phyloP scores from a whole-genome alignment of 2,113 vertebrate genomes.

The Labrus mixtus region DNA sequence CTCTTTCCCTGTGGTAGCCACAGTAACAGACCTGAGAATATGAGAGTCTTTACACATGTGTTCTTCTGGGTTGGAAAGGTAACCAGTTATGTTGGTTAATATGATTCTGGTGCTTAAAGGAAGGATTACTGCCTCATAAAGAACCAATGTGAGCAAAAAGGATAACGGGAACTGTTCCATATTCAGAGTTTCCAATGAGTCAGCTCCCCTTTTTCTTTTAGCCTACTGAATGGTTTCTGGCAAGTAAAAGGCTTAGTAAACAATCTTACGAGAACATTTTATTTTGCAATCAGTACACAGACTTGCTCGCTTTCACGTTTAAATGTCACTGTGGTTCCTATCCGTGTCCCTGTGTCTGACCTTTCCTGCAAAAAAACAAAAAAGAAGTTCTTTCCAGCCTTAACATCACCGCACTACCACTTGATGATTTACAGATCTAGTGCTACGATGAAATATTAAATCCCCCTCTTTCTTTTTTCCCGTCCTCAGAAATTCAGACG shows the following conservation, averaged over 20 bases:
- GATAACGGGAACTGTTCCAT: slow-evolving; percentile 49
- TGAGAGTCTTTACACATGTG: slow-evolving; percentile 16
- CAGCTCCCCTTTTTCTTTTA: slow-evolving; percentile 39
- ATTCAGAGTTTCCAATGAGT: slow-evolving; percentile 67
- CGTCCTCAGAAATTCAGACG: slow-evolving; percentile 93
- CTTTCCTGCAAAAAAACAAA: slow-evolving; percentile 43
- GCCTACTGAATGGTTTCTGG: slow-evolving; percentile 50
- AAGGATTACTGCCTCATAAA: slow-evolving; percentile 56
- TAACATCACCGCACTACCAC: slow-evolving; percentile 46
- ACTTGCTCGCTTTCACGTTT: slow-evolving; percentile 34
- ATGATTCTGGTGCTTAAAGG: slow-evolving; percentile 45
- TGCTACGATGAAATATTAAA: slow-evolving; percentile 62
- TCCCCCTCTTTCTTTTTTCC: slow-evolving; percentile 22
- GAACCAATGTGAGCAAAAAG: slow-evolving; percentile 48
- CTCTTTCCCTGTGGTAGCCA: slow-evolving; percentile 45
- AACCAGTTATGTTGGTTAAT: slow-evolving; percentile 60
- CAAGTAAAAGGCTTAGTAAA: slow-evolving; percentile 28
- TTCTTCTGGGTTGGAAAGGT: slow-evolving; percentile 30
- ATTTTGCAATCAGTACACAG: slow-evolving; percentile 10
- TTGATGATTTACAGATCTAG: slow-evolving; percentile 48
- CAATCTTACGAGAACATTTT: slow-evolving; percentile 15
- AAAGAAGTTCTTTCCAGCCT: slow-evolving; percentile 22
- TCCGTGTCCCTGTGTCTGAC: slow-evolving; percentile 35
- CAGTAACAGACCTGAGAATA: slow-evolving; percentile 58
- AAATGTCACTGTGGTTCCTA: slow-evolving; percentile 44